These are phyloP conservation scores for Neosilurus hyrtlii DNA, from an alignment of 2,797 vertebrate species.

Conservation along the genomic window DNA sequence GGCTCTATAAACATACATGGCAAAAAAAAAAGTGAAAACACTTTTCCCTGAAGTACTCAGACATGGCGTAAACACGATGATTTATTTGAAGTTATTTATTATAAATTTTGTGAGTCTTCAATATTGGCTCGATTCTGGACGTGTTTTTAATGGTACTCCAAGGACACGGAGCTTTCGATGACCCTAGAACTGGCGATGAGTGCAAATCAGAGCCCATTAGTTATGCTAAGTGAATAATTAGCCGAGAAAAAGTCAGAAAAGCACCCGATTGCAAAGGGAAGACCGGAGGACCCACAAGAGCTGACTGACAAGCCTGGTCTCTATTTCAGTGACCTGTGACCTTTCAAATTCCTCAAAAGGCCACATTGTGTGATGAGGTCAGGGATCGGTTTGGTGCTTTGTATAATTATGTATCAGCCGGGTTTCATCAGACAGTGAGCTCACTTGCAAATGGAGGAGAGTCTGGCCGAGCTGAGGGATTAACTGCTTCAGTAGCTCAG, in stretches of 20 bases:
- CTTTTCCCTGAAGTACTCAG: not conserved
- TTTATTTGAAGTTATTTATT: not conserved
- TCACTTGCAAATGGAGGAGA: conserved; percentile 27
- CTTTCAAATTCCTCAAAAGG: conserved; percentile 46
- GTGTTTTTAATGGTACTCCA: not conserved
- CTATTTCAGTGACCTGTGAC: conserved; percentile 60
- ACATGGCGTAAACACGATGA: too few relatives aligned
- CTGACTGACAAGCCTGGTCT: conserved; percentile 54
- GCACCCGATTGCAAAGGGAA: conserved; percentile 54
- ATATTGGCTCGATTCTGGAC: not conserved
- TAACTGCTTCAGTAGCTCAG: conserved; percentile 42
- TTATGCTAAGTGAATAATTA: conserved; percentile 65
- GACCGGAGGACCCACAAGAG: conserved; percentile 46
- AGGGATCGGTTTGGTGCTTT: conserved; percentile 30
- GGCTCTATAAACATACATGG: too few relatives aligned
- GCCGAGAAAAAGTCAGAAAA: conserved; percentile 56
- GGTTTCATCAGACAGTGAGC: conserved; percentile 22
- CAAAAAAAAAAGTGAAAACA: too few relatives aligned
- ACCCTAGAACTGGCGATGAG: not conserved
- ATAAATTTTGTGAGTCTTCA: not conserved
- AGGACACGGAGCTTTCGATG: conserved; percentile 7
- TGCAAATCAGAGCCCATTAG: conserved; percentile 43
- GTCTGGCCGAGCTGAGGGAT: conserved; percentile 26
- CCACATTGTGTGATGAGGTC: conserved; percentile 45
- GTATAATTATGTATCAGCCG: conserved; percentile 38